A percentile compares a stretch with the other conserved stretches of the same genome.
These are phyloP conservation scores for Myripristis jacobus DNA, from an alignment of 2,797 vertebrate species.

Conservation along the genomic window DNA sequence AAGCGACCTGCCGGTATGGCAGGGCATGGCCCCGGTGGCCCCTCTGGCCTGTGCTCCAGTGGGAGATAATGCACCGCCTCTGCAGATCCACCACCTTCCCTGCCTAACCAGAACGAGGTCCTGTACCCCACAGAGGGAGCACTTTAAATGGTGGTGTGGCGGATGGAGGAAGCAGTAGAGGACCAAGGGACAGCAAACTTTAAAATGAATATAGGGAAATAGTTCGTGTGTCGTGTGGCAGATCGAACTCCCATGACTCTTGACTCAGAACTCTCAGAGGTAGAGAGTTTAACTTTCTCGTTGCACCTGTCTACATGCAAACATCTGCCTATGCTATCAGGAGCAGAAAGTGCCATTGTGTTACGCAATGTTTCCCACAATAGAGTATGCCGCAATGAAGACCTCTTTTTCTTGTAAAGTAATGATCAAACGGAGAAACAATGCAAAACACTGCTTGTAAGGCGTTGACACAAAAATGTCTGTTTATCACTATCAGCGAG, in stretches of 20 bases:
- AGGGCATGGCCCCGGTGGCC: constrained; percentile 75
- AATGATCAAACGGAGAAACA: constrained; percentile 61
- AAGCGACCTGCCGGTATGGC: constrained; percentile 81
- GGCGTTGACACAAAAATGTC: constrained; percentile 68
- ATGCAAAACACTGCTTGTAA: constrained; percentile 65
- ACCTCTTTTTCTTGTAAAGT: constrained; percentile 50
- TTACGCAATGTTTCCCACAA: constrained; percentile 48
- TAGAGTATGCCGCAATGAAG: constrained; percentile 44
- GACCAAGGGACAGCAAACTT: constrained; percentile 42
- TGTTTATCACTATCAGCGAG: constrained; percentile 70
- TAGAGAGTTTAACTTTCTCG: constrained; percentile 33
- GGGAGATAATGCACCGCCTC: constrained; percentile 84
- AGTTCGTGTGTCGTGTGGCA: constrained; percentile 36
- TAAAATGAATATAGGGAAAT: constrained; percentile 32
- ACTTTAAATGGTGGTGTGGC: no score
- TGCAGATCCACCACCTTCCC: constrained; percentile 73
- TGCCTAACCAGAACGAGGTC: constrained; percentile 57
- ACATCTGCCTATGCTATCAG: not conserved
- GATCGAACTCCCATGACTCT: constrained; percentile 35
- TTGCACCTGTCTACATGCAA: constrained; percentile 6
- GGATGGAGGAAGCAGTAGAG: no score
- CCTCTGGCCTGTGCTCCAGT: constrained; percentile 64
- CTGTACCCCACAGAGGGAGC: constrained; percentile 32
- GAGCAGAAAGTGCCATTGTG: constrained; percentile 7
- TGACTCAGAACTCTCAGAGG: constrained; percentile 19